phyloP scores from a whole-genome alignment of 1,140 invertebrate species.

The Nasonia longicornis region DNA sequence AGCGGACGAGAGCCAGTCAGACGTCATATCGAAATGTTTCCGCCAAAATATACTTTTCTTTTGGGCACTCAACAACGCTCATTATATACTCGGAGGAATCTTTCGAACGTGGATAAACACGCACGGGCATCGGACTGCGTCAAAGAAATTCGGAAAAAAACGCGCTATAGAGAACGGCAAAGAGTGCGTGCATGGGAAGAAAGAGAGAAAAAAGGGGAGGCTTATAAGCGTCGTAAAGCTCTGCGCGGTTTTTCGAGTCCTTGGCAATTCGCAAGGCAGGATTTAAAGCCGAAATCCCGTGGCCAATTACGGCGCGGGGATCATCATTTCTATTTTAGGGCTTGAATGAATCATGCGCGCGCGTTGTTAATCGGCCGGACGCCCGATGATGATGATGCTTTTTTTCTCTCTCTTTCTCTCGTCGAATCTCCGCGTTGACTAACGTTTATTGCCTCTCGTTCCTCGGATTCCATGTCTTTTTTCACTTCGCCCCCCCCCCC shows the following conservation, averaged over 20 bases:
- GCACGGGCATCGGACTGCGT: background rate
- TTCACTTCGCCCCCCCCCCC: constrained; percentile 24
- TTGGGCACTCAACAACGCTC: too few species aligned
- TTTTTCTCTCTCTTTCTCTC: constrained; percentile 37
- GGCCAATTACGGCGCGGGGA: constrained; percentile 48
- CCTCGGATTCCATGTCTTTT: constrained; percentile 48
- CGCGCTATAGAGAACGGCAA: background rate
- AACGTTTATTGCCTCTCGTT: constrained; percentile 57
- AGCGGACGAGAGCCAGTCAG: too few species aligned
- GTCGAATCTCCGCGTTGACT: constrained; percentile 51
- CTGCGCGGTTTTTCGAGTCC: constrained; percentile 36
- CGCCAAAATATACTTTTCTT: too few species aligned
- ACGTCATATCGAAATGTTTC: too few species aligned
- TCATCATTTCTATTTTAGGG: constrained; percentile 66
- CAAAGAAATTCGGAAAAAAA: background rate
- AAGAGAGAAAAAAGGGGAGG: constrained; percentile 3
- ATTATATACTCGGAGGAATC: background rate
- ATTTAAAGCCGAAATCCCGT: constrained; percentile 55
- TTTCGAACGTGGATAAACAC: background rate
- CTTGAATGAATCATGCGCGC: constrained; percentile 58
- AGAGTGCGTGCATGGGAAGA: background rate
- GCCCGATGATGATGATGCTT: constrained; percentile 14
- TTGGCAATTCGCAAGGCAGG: constrained; percentile 42
- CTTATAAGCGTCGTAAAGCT: constrained; percentile 35
- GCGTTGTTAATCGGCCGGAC: constrained; percentile 36